Conservation (phyloP, 1,140 invertebrate genomes). For the Drosophila kurseongensis region DNA sequence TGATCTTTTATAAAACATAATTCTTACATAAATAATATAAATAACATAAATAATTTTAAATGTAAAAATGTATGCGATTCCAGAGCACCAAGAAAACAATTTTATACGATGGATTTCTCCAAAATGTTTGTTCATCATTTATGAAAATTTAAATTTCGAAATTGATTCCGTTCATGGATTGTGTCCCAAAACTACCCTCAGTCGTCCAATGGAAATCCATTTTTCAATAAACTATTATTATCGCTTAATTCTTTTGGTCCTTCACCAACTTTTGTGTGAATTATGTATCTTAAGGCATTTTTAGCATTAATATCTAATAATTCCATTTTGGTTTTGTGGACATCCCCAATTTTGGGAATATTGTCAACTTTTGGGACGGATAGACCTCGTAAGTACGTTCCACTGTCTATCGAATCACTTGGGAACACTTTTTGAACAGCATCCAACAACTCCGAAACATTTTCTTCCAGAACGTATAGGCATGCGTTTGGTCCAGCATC, state of each 20-base stretch:
- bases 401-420: constrained; percentile 81
- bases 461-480: constrained; percentile 92
- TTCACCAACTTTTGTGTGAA: constrained; percentile 91
- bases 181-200: background rate
- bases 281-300: constrained; percentile 92
- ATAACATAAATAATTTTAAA: background rate
- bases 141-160: too few relatives aligned
- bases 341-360: background rate
- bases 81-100: background rate
- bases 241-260: constrained; percentile 87
- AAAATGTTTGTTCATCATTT: too few relatives aligned
- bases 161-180: background rate
- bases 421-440: constrained; percentile 91
- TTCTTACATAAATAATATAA: constrained; percentile 7
- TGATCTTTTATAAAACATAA: background rate
- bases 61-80: background rate
- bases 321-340: background rate
- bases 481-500: constrained; percentile 99
- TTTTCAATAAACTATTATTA: constrained; percentile 86
- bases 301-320: constrained; percentile 60
- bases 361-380: constrained; percentile 39
- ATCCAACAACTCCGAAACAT: constrained; percentile 89
- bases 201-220: constrained; percentile 84
- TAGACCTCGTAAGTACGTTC: constrained; percentile 87
- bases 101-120: too few relatives aligned